Evolutionary conservation across 2,113 vertebrate species (phyloP), one percentile per base, ranked within the genome.

Genomic region (Neogobius melanostomus): DNA sequence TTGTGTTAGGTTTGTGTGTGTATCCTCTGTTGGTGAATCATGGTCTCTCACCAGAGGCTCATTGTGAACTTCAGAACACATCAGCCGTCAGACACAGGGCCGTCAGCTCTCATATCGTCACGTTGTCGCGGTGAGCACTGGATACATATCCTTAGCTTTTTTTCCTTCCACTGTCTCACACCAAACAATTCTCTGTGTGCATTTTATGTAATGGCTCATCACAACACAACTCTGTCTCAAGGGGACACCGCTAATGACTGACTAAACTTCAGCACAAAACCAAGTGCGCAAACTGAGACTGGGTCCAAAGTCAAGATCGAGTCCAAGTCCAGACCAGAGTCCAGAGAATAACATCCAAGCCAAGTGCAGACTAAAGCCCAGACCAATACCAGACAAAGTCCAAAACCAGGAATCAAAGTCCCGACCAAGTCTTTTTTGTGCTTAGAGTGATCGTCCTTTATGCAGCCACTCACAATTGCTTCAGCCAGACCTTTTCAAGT

Each of bases 1-100:
- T n/a, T 7, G 15, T 53, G n/a, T 53, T 53, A 6, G 52, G 52
- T 56, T 47, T 28, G 64, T 79, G 77, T 79, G 75, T 36, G 78
- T 42, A 8, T 82, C 77, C 7, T 74, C 65, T 77, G 66, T 44
- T 54, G 71, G 87, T 91, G 90, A 90, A 90, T 93, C 88, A 91
- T 53, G 79, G 79, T 77, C 85, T 84, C 89, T 89, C 82, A 93
- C 92, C 86, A 77, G 85, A 89, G 90, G 91, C 91, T 92, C 89
- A 88, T 91, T 90, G 90, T 91, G 91, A 93, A 92, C 91, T 91
- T 92, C 91, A 92, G 86, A 90, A 92, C 87, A 82, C 87, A 92
- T 93, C 86, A 90, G 89, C 88, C 85, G 84, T 92, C 90, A 93
- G 87, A 89, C 83, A 76, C 87, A 86, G 82, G 76, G 69, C 91